Base-by-base conservation (phyloP, 1,140 invertebrate species). In the Dinoponera quadriceps region DNA sequence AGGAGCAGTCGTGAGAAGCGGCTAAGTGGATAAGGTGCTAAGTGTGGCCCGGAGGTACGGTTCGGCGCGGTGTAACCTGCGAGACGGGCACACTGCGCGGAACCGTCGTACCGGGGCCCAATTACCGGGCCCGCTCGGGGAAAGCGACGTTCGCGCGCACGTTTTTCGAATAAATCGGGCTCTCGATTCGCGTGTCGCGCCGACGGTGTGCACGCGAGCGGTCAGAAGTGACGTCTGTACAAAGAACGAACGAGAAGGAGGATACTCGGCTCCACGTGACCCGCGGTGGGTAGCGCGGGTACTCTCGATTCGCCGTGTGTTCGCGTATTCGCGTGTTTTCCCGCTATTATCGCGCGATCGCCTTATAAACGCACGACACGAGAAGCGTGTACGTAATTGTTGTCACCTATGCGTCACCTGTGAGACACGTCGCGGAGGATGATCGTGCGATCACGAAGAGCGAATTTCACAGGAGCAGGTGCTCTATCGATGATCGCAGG, bases 21-120 rank as follows among this genome's bases (percentile, higher is more conserved):
- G 90, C 92, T 92, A 94, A 93, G 92, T 93, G 93, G 92, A 92
- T 92, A 92, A 94, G 93, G 93, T 93, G 93, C 91, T 93, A 93
- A 94, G 91, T 93, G 90, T 92, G 90, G 91, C 91, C 91, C 85
- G 83, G 68, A 92, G 87, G 85, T 84, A 85, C 86, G 88, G 82
- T 89, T 90, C 73, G 85, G 85, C 77, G 83, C 82, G 81, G 73
- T 75, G 75, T 75, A 85, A 82, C 55, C 48, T 85, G 62, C 72
- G 77, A 75, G 66, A 82, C 81, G 62, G 69, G 57, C 55, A 81
- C 18, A 82, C 73, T 73, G 80, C 60, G 75, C 54, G 75, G 68
- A 81, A 77, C 59, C 74, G 57, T 75, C 69, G 78, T 83, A 83
- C 73, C 66, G 57, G 87, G 62, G 55, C 84, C 88, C 88, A 89